phyloP scores from a whole-genome alignment of 1,140 invertebrate genomes.

The Drosophila carrolli region DNA sequence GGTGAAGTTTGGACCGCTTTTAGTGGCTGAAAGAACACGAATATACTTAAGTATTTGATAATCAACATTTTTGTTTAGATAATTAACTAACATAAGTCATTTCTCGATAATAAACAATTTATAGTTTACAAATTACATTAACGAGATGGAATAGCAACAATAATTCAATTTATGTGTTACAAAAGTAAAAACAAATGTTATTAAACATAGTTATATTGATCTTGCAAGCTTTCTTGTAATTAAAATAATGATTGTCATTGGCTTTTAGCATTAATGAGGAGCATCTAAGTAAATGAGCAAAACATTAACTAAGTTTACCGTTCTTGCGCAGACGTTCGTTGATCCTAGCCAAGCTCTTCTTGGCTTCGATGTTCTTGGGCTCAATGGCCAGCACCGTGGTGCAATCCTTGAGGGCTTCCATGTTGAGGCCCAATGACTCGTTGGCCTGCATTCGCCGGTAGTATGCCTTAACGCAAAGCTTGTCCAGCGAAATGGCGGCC shows the following conservation, averaged over 20 bases:
- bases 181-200: no score
- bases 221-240: no score
- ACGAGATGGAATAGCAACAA: no score
- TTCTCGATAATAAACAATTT: no score
- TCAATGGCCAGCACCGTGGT: conserved; percentile 74
- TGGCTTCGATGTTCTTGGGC: conserved; percentile 76
- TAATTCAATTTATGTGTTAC: no score
- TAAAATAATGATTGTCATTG: no score
- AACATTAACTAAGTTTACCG: conserved; percentile 24
- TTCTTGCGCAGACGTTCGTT: conserved; percentile 64
- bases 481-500: conserved; percentile 67
- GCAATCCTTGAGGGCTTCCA: conserved; percentile 81
- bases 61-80: not conserved
- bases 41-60: not conserved
- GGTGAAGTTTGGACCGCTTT: conserved; percentile 78
- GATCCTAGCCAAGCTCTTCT: conserved; percentile 68
- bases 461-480: conserved; percentile 73
- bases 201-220: no score
- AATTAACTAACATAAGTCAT: no score
- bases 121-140: no score
- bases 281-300: no score
- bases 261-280: no score
- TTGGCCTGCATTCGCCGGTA: conserved; percentile 84
- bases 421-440: conserved; percentile 75
- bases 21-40: conserved; percentile 47